Conservation (phyloP, 2,797 vertebrate genomes). For the Acipenser transmontanus region DNA sequence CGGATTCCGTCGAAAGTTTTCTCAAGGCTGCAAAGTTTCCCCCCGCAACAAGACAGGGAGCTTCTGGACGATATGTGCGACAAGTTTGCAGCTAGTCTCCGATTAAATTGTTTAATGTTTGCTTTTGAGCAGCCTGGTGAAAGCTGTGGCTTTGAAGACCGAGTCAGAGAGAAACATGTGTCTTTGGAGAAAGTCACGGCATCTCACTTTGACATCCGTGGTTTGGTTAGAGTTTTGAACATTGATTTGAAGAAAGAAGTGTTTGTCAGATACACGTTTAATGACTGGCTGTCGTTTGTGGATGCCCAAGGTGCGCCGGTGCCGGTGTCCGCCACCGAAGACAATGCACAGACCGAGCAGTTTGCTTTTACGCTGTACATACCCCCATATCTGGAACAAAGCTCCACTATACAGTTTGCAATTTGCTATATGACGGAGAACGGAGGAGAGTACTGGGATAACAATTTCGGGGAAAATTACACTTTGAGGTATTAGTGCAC, state of each 20-base stretch:
- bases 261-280: constrained; percentile 61
- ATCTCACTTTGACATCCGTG: constrained; percentile 29
- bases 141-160: constrained; percentile 21
- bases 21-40: constrained; percentile 43
- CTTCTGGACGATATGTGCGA: constrained; percentile 12
- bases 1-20: constrained; percentile 51
- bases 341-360: constrained; percentile 28
- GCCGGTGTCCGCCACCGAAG: constrained; percentile 12
- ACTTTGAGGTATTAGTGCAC: constrained; percentile 35
- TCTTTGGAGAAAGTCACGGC: constrained; percentile 51
- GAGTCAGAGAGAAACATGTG: constrained; percentile 45
- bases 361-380: constrained; percentile 51
- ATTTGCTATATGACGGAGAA: constrained; percentile 48
- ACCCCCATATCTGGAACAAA: constrained; percentile 42
- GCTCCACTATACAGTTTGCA: constrained; percentile 56
- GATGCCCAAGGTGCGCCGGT: constrained; percentile 44
- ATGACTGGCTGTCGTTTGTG: constrained; percentile 63
- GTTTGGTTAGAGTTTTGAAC: constrained; percentile 31
- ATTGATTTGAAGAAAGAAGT: constrained; percentile 41
- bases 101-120: constrained; percentile 23
- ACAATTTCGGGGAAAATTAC: constrained; percentile 61
- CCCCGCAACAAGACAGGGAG: constrained; percentile 24
- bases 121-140: constrained; percentile 13
- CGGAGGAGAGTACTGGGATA: constrained; percentile 59
- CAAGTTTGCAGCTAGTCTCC: not conserved